phyloP scores from a whole-genome alignment of 2,797 vertebrate genomes.

The Hybognathus amarus region DNA sequence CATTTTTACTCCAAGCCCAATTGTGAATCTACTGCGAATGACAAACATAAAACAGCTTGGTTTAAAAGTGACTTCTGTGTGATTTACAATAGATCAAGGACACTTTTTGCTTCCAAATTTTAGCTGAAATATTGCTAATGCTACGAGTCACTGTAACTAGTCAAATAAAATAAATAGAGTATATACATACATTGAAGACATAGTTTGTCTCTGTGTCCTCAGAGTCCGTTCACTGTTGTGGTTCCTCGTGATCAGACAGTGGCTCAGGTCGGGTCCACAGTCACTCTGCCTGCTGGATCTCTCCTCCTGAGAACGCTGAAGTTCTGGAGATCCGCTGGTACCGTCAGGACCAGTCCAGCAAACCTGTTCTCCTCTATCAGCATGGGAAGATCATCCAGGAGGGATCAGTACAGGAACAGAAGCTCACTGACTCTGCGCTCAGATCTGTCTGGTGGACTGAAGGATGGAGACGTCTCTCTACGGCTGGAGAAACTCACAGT shows the following conservation, averaged over 20 bases:
- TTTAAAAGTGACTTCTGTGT: no score
- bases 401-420: slow-evolving; percentile 39
- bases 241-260: background rate
- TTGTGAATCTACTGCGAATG: no score
- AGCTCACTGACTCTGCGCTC: slow-evolving; percentile 60
- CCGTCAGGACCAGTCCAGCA: rapidly evolving
- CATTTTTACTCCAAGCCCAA: no score
- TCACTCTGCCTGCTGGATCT: slow-evolving; percentile 71
- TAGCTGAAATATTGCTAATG: no score
- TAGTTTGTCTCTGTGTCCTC: background rate
- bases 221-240: slow-evolving; percentile 38
- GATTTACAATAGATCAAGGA: no score
- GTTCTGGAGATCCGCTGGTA: slow-evolving; percentile 71
- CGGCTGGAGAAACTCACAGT: slow-evolving; percentile 54
- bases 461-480: slow-evolving; percentile 67
- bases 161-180: no score
- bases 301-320: slow-evolving; percentile 57
- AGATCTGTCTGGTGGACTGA: slow-evolving; percentile 56
- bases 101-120: no score
- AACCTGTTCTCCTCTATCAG: slow-evolving; percentile 50
- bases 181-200: no score
- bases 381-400: background rate
- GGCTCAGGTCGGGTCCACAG: background rate
- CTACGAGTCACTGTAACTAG: no score
- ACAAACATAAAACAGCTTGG: no score